These are phyloP conservation scores for Macrocentrus cingulum DNA, from an alignment of 1,140 invertebrate genomes.

Conservation along the genomic window DNA sequence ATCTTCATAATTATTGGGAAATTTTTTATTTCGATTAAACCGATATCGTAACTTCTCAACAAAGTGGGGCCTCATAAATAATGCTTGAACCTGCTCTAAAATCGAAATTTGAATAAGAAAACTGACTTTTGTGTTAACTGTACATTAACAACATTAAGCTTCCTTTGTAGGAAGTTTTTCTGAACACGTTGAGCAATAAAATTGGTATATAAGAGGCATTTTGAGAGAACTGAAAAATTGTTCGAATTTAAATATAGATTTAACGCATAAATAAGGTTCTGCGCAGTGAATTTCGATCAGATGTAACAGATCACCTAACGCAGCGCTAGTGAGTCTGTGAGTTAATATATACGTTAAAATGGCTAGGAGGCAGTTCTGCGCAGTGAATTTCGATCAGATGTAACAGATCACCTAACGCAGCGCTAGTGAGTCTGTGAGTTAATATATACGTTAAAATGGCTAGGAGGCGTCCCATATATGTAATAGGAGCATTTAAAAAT, in stretches of 20 bases:
- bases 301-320: conserved; percentile 8
- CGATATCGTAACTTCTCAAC: conserved; percentile 16
- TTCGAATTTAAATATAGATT: no score
- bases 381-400: conserved; percentile 5
- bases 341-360: conserved; percentile 17
- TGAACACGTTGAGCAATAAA: no score
- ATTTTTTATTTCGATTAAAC: not conserved
- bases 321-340: conserved; percentile 14
- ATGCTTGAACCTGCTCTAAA: conserved; percentile 18
- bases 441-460: conserved; percentile 18
- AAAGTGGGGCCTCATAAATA: conserved; percentile 21
- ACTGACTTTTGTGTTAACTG: not conserved
- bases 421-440: conserved; percentile 11
- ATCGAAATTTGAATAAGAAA: conserved; percentile 26
- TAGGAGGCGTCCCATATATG: conserved; percentile 16
- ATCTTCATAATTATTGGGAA: conserved; percentile 4
- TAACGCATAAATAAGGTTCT: no score
- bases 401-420: conserved; percentile 11
- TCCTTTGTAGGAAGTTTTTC: no score
- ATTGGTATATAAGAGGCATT: no score
- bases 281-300: conserved; percentile 1
- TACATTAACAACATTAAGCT: not conserved
- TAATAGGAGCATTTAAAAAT: no score
- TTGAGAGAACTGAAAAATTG: no score
- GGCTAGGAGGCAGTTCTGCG: conserved; percentile 11